Conservation (phyloP, 2,888 invertebrate species). For the Lymantria dispar region DNA sequence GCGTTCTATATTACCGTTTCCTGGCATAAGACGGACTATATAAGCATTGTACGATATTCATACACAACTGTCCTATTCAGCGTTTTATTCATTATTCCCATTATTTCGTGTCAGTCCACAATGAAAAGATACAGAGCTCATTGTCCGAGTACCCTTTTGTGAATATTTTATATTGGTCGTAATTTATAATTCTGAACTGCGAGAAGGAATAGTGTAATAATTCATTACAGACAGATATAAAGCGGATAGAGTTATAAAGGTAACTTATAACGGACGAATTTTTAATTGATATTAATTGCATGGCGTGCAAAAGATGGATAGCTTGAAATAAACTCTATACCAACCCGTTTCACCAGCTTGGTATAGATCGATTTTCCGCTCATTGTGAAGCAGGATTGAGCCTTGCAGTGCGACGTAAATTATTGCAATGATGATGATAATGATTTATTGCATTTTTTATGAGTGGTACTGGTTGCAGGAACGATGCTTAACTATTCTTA, state of each 20-base stretch:
- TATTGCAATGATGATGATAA: too few relatives aligned
- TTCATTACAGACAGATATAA: not conserved
- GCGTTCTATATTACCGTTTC: slow-evolving; percentile 20
- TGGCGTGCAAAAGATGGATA: not conserved
- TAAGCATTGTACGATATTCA: slow-evolving; percentile 20
- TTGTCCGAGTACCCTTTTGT: slow-evolving; percentile 18
- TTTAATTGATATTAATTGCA: not conserved
- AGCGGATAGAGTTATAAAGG: not conserved
- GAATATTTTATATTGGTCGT: slow-evolving; percentile 14
- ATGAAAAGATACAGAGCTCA: slow-evolving; percentile 19
- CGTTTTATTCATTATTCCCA: slow-evolving; percentile 14
- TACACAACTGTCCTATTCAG: slow-evolving; percentile 19
- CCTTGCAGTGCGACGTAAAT: too few relatives aligned
- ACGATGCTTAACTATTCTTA: too few relatives aligned
- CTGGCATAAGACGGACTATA: slow-evolving; percentile 18
- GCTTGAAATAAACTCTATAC: too few relatives aligned
- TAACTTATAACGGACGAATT: not conserved
- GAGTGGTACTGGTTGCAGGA: too few relatives aligned
- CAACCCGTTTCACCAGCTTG: too few relatives aligned
- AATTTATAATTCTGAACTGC: slow-evolving; percentile 7
- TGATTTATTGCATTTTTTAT: too few relatives aligned
- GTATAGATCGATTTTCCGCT: too few relatives aligned
- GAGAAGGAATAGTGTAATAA: slow-evolving; percentile 3
- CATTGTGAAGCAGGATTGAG: too few relatives aligned
- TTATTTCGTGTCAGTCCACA: slow-evolving; percentile 18